A percentile compares a stretch with the other conserved stretches of the same genome.
Conservation (phyloP, 2,113 vertebrate species). For the Phaethon lepturus region DNA sequence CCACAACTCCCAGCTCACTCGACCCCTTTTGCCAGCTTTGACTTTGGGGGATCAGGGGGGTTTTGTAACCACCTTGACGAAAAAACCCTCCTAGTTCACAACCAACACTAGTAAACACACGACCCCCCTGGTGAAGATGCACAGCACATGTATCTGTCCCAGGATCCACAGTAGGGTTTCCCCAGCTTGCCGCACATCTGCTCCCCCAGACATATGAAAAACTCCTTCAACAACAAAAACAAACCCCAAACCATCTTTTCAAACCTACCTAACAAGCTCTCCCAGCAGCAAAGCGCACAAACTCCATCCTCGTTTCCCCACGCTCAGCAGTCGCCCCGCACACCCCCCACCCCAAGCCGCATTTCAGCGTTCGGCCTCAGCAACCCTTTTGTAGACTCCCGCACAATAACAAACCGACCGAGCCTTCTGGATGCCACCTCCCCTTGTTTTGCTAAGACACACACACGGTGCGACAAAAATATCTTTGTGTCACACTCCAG, state of each 20-base stretch:
- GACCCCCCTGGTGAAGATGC: not conserved
- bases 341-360: not conserved
- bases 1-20: not conserved
- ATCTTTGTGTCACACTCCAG: conserved; percentile 40
- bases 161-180: not conserved
- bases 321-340: not conserved
- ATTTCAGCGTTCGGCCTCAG: not conserved
- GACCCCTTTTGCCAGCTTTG: not conserved
- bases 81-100: not conserved
- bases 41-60: rapidly evolving
- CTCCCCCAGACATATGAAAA: not conserved
- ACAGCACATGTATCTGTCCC: not conserved
- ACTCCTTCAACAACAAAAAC: not conserved
- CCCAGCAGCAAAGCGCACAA: not conserved
- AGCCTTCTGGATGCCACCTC: not conserved
- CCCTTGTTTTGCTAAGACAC: not conserved
- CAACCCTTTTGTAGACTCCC: not conserved
- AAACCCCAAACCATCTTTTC: not conserved
- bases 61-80: too few species aligned
- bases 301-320: not conserved
- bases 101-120: not conserved
- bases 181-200: not conserved
- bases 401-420: conserved; percentile 19
- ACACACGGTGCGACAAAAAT: conserved; percentile 15
- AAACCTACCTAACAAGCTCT: not conserved